Conservation (phyloP, 64 coral and sea anemone genomes). For the Pocillopora verrucosa region DNA sequence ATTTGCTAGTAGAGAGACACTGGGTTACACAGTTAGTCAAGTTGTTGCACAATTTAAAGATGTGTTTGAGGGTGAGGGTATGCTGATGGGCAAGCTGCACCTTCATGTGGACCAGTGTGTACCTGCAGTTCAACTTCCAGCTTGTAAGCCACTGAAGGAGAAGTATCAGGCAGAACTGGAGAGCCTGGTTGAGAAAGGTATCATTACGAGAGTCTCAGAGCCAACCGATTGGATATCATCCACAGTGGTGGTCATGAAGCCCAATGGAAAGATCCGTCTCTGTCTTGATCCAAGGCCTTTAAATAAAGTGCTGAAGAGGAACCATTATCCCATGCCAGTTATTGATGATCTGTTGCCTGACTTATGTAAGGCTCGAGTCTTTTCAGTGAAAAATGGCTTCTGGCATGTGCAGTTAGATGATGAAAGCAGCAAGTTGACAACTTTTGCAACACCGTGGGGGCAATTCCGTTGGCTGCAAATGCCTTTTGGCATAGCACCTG, state of each 20-base stretch:
- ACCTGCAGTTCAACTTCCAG: not conserved
- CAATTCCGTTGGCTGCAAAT: not conserved
- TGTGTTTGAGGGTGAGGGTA: slow-evolving; percentile 29
- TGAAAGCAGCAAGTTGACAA: slow-evolving; percentile 40
- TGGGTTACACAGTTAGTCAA: not conserved
- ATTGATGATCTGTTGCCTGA: slow-evolving; percentile 64
- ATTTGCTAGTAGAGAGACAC: not conserved
- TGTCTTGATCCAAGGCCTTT: slow-evolving; percentile 53
- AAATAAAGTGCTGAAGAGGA: slow-evolving; percentile 50
- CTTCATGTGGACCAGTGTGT: slow-evolving; percentile 35
- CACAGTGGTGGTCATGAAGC: slow-evolving; percentile 15
- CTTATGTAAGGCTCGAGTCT: not conserved
- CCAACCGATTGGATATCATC: slow-evolving; percentile 54
- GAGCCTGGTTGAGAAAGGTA: not conserved
- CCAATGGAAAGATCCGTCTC: slow-evolving; percentile 28
- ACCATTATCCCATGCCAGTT: slow-evolving; percentile 35
- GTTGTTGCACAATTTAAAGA: not conserved
- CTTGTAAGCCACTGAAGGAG: slow-evolving; percentile 34
- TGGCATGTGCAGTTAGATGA: slow-evolving; percentile 62
- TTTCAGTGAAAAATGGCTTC: slow-evolving; percentile 36
- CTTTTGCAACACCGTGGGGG: slow-evolving; percentile 45
- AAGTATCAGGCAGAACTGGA: slow-evolving; percentile 30
- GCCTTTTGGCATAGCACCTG: slow-evolving; percentile 47
- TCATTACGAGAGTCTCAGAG: slow-evolving; percentile 19
- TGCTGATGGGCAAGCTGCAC: slow-evolving; percentile 28